Evolutionary conservation across 2,113 vertebrate species (phyloP), one percentile per base, ranked within the genome.

Genomic region (Oreochromis niloticus): DNA sequence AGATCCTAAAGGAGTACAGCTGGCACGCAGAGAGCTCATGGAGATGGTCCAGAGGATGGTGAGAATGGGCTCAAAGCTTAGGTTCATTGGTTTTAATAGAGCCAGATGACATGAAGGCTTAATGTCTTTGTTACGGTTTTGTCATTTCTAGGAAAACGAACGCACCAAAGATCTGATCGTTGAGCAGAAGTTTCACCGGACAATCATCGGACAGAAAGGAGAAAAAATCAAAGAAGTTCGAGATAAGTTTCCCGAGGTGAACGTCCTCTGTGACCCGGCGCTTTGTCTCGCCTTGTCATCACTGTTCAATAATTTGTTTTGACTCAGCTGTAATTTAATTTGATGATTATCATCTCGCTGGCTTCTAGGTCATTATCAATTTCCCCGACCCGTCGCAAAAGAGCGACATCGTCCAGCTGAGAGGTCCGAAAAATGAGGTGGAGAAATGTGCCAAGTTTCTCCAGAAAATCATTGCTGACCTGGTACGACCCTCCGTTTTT

Each of bases 31-130:
- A 83, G 97, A 97, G 81, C 96, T 97, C 61, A 88, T 97, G 6
- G 97, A 97, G 88, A 97, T 97, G 97, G 96, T 96, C 43, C 96
- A 97, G 90, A 96, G 97, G 22, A 97, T 97, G 97, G 97, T 97
- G 95, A 96, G 95, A 48, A 61, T 10, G 12, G 5, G 6, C 9
- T 66, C 54, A 17, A 79, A 39, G 54, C 71, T 71, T 39, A 43
- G 8, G 24, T 13, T 66, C 17, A 6, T 27, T 57, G 10, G 7
- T 30, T 41, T 41, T 30, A 32, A 68, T 66, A 3, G 11, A 9
- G 54, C n/a, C 19, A 3, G 36, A 34, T 4, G 4, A 19, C 1
- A 24, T 24, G 12, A 11, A 10, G n/a, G n/a, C 32, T 41, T 12
- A 66, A 39, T 16, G 2, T 57, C 13, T 54, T 78, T 11, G 63